Conservation (phyloP, 2,888 invertebrate species). For the Carterocephalus palaemon region DNA sequence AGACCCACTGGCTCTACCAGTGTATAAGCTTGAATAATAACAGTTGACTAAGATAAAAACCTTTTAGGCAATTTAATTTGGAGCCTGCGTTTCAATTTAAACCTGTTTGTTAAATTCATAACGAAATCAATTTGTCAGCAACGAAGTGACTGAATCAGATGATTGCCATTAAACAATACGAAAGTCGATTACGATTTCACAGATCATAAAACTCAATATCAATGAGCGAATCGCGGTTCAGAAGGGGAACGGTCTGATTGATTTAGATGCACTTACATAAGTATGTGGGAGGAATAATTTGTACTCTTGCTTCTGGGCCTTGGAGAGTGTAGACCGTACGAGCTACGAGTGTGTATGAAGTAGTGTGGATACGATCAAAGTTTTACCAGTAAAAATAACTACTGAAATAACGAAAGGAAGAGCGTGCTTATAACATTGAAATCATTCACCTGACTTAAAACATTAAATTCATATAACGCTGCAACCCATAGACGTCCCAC, state of each 20-base stretch:
- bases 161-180: conserved; percentile 17
- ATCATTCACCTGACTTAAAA: too few species aligned
- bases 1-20: too few species aligned
- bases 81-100: background rate
- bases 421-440: too few species aligned
- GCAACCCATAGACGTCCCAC: too few species aligned
- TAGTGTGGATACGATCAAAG: conserved; percentile 53
- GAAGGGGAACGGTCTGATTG: conserved; percentile 72
- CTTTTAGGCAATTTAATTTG: too few species aligned
- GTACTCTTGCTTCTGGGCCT: conserved; percentile 59
- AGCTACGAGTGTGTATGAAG: too few species aligned
- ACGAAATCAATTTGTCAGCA: conserved; percentile 16
- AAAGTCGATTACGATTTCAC: conserved; percentile 36
- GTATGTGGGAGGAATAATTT: conserved; percentile 77
- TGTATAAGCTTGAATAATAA: too few species aligned
- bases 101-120: background rate
- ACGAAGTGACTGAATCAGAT: conserved; percentile 6
- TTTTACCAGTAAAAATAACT: too few species aligned
- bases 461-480: too few species aligned
- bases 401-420: too few species aligned
- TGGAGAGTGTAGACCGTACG: conserved; percentile 33
- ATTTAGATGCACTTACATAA: conserved; percentile 74
- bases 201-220: conserved; percentile 55
- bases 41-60: too few species aligned
- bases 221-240: conserved; percentile 54